Evolutionary conservation across 2,888 invertebrate genomes (phyloP), one percentile per base, ranked within the genome.

Genomic region (Agrochola lota): DNA sequence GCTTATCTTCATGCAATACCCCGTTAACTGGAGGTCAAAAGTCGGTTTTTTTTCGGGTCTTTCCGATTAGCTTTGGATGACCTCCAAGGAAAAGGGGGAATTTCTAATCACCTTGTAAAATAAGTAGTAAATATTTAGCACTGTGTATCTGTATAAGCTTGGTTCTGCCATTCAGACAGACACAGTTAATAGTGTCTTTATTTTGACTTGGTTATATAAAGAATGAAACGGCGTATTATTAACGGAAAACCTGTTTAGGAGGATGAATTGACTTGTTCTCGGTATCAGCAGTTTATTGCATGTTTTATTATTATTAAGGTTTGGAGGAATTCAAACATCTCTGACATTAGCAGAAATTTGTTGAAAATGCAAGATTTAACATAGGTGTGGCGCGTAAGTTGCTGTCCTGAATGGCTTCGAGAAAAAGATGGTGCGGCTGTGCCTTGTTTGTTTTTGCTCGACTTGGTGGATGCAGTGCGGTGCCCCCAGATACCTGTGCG

Each of bases 181-280:
- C 30, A 30, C 11, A 46, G 46, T 15, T 3, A 46, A 15, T 46
- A 35, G 62, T 35, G 23, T 12, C 7, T 63, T 35, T 35, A 35
- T 35, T 23, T 63, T 23, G 35, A 35, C 12, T 57, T 63, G 63
- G 23, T 35, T 20, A 60, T 35, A 35, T 63, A 63, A 35, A 23
- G 23, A 40, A 64, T 64, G 40, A 64, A 40, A 64, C 71, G 26
- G 8, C 52, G 12, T 66, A 72, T 67, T 66, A 66, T 52, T 68
- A 57, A 43, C 23, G 55, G 30, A 57, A 49, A 23, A 75, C 73
- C 8, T 43, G 75, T 73, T 35, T 72, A n/a, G 6, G 62, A 55
- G 63, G 43, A 71, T 49, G 43, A 9, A 43, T 43, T 43, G 11
- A 43, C 43, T 43, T 43, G 43, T 43, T 43, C 43, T 43, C 15